A percentile compares a stretch with the other conserved stretches of the same genome.
phyloP scores from a whole-genome alignment of 2,797 vertebrate genomes.

The Glyptemys insculpta region DNA sequence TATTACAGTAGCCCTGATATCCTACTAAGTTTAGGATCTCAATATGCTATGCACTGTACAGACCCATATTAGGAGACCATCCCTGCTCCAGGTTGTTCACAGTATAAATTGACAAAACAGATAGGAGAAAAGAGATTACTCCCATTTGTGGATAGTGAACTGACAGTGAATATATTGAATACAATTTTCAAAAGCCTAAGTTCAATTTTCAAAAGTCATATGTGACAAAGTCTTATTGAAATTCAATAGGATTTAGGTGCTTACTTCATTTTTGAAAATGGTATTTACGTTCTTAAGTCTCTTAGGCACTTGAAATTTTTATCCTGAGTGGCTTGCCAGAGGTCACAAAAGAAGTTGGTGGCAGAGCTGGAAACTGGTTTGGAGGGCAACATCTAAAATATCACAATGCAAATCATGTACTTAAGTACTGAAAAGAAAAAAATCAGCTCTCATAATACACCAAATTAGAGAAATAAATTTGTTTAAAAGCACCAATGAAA shows the following conservation, averaged over 20 bases:
- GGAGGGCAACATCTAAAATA: background rate
- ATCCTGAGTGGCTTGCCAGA: background rate
- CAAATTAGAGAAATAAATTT: conserved; percentile 51
- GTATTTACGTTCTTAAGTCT: background rate
- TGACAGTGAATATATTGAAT: background rate
- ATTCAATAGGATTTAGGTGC: background rate
- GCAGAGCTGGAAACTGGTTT: background rate
- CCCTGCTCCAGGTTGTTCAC: background rate
- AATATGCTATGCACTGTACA: background rate
- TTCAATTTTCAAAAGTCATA: background rate
- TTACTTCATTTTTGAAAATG: background rate
- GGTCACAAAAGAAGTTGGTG: background rate
- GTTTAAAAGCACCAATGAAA: conserved; percentile 39
- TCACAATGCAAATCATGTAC: conserved; percentile 3
- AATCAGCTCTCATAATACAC: background rate
- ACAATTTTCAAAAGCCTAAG: background rate
- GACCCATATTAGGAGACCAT: background rate
- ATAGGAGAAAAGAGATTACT: background rate
- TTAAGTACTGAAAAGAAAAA: conserved; percentile 21
- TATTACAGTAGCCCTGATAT: background rate
- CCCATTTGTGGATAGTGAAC: background rate
- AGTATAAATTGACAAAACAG: background rate
- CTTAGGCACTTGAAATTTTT: background rate
- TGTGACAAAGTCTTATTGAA: background rate
- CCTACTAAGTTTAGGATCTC: background rate